Base-by-base conservation (phyloP, 2,888 invertebrate species). In the Eilema depressum region DNA sequence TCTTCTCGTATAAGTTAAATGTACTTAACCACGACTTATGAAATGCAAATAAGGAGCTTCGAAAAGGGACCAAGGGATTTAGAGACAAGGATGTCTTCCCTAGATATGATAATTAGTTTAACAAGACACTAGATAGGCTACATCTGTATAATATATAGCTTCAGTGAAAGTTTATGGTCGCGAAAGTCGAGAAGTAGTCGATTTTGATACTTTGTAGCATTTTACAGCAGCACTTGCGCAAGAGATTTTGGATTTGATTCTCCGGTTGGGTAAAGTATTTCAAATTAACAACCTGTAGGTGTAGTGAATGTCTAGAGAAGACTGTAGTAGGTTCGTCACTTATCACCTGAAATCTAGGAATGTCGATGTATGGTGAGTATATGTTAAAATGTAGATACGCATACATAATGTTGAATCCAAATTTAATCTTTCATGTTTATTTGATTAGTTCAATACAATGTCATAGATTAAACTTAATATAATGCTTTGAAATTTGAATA, bases 11-110 rank as follows among this genome's bases (percentile, higher is more conserved):
- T 61, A 85, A 90, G 90, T 89, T 89, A 90, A 91, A 89, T 90
- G 86, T 88, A 91, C 91, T 91, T 91, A 90, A 87, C 88, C 85
- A 75, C 85, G 84, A 89, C 86, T 90, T 90, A 88, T 83, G 87
- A 86, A 89, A 91, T 91, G 89, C 84, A 91, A 91, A 91, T 91
- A 86, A 81, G 80, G 81, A 81, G 71, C 74, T 80, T 74, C 76
- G 73, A 69, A 75, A 75, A 78, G 63, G 68, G 72, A 63, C 73
- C 62, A 67, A 62, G 80, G 88, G 85, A 84, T 87, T 86, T 83
- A 76, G 76, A 72, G 71, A 69, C 70, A 77, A 77, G 78, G 76
- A 69, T 74, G 75, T 78, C 79, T 82, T 80, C 82, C 74, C 64
- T 78, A 79, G 80, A 84, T 82, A 82, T 81, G 83, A 75, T 84